Percentiles rank a stretch among this genome's conserved stretches.
Evolutionary conservation across 2,888 invertebrate genomes (phyloP).

Genomic region (Drosophila heteroneura): DNA sequence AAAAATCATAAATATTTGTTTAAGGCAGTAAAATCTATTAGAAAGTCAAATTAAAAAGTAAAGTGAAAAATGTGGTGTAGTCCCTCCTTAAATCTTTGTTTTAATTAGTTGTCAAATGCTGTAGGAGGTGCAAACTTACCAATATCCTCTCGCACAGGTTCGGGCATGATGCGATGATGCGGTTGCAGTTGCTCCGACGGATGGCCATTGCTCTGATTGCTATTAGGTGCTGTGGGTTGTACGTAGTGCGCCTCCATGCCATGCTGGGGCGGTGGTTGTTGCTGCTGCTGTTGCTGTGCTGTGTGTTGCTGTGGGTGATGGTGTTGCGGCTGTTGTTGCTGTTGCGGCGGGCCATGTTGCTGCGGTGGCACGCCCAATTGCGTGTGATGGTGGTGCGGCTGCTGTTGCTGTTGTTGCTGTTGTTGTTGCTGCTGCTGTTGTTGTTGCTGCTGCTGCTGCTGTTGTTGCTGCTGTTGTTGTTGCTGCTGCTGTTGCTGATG

Average conservation of each 20-base stretch:
- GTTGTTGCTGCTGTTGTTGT: conserved; percentile 87
- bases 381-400: conserved; percentile 87
- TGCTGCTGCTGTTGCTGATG: conserved; percentile 88
- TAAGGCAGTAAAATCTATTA: not conserved
- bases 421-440: conserved; percentile 73
- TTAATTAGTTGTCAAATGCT: not conserved
- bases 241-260: conserved; percentile 85
- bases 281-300: conserved; percentile 85
- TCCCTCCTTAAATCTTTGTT: not conserved
- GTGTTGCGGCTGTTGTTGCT: conserved; percentile 85
- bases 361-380: conserved; percentile 87
- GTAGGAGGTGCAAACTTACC: conserved; percentile 79
- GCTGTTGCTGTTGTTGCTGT: conserved; percentile 79
- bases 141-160: conserved; percentile 86
- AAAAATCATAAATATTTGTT: not conserved
- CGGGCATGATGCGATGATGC: conserved; percentile 87
- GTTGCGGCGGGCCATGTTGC: conserved; percentile 85
- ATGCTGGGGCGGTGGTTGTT: conserved; percentile 89
- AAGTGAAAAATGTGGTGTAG: not conserved
- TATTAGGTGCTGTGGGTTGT: conserved; percentile 87
- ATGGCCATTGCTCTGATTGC: conserved; percentile 86
- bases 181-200: conserved; percentile 89
- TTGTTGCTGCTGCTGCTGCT: conserved; percentile 82
- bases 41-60: not conserved
- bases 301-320: conserved; percentile 84